Base-by-base conservation (phyloP, 2,888 invertebrate species). In the Corbicula japonica region DNA sequence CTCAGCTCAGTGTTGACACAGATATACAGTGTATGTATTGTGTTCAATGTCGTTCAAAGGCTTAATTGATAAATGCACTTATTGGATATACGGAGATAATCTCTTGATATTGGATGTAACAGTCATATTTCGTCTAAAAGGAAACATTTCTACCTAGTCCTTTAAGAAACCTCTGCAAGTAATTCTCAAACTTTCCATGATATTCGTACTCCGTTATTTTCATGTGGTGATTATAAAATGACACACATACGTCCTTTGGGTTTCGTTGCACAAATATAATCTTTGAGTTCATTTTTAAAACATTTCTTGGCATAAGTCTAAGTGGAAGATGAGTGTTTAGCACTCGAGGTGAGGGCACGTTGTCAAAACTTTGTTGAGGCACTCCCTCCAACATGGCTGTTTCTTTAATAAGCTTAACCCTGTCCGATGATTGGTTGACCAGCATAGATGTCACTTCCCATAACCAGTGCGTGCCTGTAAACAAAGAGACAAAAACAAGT, bases 361-460 rank as follows among this genome's bases (percentile, higher is more conserved):
- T 78, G 38, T 84, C 82, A 63, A 75, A 81, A 21, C 50, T 71
- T 28, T 69, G 63, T 34, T 84, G 70, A 1, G 76, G 65, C 15
- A 87, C 41, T 2, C 83, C 86, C 46, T 88, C 88, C 34, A 88
- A 38, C 88, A 88, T 88, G 28, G 77, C 74, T 2, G 81, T 83
- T 52, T 87, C 88, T 74, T 88, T 88, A n/a, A 85, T 80, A n/a
- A 76, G 63, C 12, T 76, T 76, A 10, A 86, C 70, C 32, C 87
- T 62, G 48, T 87, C 85, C 2, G 88, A 80, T 54, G 83, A 79
- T 58, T 77, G 73, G 56, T 81, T 80, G 0, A 78, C 58, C 48
- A 88, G 58, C 88, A 88, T 88, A 28, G 83, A 78, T 30, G 84
- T 79, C 32, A 88, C 76, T 71, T 88, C 88, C 86, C 87, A 87